phyloP scores from a whole-genome alignment of 2,888 invertebrate species.

The Scaptomyza reducta region DNA sequence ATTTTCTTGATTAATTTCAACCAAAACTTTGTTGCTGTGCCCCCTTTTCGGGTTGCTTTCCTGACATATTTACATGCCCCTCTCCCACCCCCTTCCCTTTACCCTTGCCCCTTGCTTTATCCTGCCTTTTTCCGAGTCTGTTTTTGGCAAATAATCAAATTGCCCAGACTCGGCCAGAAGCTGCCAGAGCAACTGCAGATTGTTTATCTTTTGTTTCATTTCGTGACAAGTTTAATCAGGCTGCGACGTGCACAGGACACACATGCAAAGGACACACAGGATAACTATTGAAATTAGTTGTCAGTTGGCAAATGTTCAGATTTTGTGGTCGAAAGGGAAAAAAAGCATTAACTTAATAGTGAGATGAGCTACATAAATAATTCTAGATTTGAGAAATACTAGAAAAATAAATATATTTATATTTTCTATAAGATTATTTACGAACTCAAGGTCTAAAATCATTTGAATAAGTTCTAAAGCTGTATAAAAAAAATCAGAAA shows the following conservation, averaged over 20 bases:
- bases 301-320: constrained; percentile 42
- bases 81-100: neutral
- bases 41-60: constrained; percentile 17
- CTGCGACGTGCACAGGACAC: constrained; percentile 43
- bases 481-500: too few relatives aligned
- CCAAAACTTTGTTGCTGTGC: constrained; percentile 64
- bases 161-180: constrained; percentile 64
- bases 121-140: constrained; percentile 36
- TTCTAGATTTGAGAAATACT: too few relatives aligned
- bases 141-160: constrained; percentile 77
- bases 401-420: too few relatives aligned
- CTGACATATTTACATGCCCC: constrained; percentile 60
- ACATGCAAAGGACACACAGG: constrained; percentile 36
- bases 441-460: too few relatives aligned
- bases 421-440: too few relatives aligned
- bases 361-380: neutral
- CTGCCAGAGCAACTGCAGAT: constrained; percentile 45
- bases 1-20: constrained; percentile 79
- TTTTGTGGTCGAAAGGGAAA: neutral
- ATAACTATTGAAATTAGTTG: constrained; percentile 79
- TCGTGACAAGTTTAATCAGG: constrained; percentile 78
- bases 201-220: constrained; percentile 77
- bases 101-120: neutral
- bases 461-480: too few relatives aligned
- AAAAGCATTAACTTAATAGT: neutral